Conservation (phyloP, 2,797 vertebrate genomes). For the Sebastes umbrosus region DNA sequence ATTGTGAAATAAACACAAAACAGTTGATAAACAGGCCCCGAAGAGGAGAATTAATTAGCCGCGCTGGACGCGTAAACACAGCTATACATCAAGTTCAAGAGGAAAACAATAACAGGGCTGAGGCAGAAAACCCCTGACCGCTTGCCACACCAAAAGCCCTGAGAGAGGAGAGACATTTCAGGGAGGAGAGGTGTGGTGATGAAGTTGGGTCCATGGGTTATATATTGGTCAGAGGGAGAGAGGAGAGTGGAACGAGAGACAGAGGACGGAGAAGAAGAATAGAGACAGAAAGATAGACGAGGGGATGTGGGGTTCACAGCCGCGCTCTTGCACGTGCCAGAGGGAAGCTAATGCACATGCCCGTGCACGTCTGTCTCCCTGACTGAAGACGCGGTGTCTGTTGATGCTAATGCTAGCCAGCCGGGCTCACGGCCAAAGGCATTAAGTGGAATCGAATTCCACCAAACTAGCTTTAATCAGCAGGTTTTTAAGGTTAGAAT, state of each 20-base stretch:
- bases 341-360: conserved; percentile 57
- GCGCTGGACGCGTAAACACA: conserved; percentile 78
- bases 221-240: conserved; percentile 1
- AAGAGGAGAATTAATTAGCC: conserved; percentile 83
- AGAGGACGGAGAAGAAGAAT: conserved; percentile 22
- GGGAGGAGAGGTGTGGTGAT: neutral
- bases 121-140: conserved; percentile 56
- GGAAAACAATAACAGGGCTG: conserved; percentile 73
- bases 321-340: conserved; percentile 52
- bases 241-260: conserved; percentile 25
- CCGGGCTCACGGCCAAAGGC: conserved; percentile 93
- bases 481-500: conserved; percentile 99
- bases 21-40: conserved; percentile 77
- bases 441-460: conserved; percentile 99
- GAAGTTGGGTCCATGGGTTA: conserved; percentile 8
- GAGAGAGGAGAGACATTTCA: conserved; percentile 22
- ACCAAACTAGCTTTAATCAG: conserved; percentile 99
- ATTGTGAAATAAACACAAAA: conserved; percentile 79
- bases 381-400: conserved; percentile 85
- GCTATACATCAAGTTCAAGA: conserved; percentile 83
- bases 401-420: conserved; percentile 92
- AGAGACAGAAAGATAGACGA: conserved; percentile 26
- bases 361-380: conserved; percentile 72
- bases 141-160: conserved; percentile 37
- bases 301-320: conserved; percentile 34